Percentiles rank a stretch among this genome's conserved stretches.
These are phyloP conservation scores for Eupleurogrammus muticus DNA, from an alignment of 2,797 vertebrate genomes.

Conservation along the genomic window DNA sequence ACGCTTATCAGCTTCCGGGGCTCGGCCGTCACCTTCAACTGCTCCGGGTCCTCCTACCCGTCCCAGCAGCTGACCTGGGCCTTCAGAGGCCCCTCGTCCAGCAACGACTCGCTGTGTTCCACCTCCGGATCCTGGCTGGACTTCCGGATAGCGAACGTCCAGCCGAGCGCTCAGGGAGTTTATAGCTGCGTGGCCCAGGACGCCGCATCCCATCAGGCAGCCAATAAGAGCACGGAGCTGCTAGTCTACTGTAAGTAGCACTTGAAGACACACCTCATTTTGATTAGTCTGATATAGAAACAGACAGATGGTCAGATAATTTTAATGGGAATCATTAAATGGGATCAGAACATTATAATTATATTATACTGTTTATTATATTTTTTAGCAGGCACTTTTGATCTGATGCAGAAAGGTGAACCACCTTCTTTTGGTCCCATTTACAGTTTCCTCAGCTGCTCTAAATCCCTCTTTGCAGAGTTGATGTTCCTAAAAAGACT, in stretches of 20 bases:
- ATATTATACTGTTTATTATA: too few species aligned
- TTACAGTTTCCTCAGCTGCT: not conserved
- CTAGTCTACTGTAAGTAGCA: slow-evolving; percentile 90
- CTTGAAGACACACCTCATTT: not conserved
- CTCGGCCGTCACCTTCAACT: slow-evolving; percentile 76
- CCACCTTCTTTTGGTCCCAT: not conserved
- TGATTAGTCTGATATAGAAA: not conserved
- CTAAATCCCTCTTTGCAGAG: not conserved
- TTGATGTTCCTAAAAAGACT: not conserved
- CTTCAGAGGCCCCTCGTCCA: slow-evolving; percentile 56
- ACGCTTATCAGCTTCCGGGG: slow-evolving; percentile 68
- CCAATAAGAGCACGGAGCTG: slow-evolving; percentile 75
- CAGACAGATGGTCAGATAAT: too few species aligned
- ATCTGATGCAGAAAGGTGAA: too few species aligned
- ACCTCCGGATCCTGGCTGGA: slow-evolving; percentile 36
- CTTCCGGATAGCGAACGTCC: slow-evolving; percentile 74
- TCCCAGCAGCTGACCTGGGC: slow-evolving; percentile 76
- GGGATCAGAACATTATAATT: too few species aligned
- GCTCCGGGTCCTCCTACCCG: slow-evolving; percentile 72
- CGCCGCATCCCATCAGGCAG: slow-evolving; percentile 61
- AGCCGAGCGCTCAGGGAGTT: slow-evolving; percentile 80
- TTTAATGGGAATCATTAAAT: too few species aligned
- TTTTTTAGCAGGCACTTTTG: too few species aligned
- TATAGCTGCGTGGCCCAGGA: slow-evolving; percentile 85
- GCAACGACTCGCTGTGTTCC: slow-evolving; percentile 40